Evolutionary conservation across 2,888 invertebrate species (phyloP).

Genomic region (Carcina quercana): DNA sequence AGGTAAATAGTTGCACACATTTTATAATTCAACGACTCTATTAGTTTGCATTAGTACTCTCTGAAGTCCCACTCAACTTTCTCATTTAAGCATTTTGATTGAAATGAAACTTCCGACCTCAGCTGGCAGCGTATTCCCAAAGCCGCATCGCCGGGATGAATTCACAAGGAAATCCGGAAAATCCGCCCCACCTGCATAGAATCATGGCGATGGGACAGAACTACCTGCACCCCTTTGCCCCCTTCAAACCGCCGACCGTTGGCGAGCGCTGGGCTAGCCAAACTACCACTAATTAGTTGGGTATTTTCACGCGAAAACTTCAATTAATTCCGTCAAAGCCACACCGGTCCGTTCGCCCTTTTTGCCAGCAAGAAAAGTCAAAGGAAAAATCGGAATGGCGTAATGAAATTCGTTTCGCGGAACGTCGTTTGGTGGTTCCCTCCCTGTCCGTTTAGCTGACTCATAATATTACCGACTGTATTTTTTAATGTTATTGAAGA

Average conservation of each 20-base stretch:
- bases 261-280: constrained; percentile 14
- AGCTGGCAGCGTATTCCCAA: not conserved
- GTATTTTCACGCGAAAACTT: constrained; percentile 57
- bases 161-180: constrained; percentile 23
- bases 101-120: not conserved
- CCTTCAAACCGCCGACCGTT: constrained; percentile 18
- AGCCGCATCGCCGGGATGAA: constrained; percentile 4
- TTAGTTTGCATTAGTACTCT: not conserved
- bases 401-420: constrained; percentile 41
- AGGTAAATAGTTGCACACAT: too few relatives aligned
- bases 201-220: constrained; percentile 19
- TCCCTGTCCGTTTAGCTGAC: constrained; percentile 20
- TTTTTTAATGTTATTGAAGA: constrained; percentile 19
- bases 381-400: constrained; percentile 43
- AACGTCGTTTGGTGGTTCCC: constrained; percentile 30
- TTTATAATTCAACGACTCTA: too few relatives aligned
- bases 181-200: constrained; percentile 19
- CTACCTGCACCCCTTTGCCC: too few relatives aligned
- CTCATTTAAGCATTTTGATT: too few relatives aligned
- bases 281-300: constrained; percentile 50
- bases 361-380: constrained; percentile 33
- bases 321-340: constrained; percentile 56
- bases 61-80: too few relatives aligned
- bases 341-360: constrained; percentile 26
- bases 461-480: constrained; percentile 18